Evolutionary conservation across 2,113 vertebrate genomes (phyloP).

Genomic region (Rhea pennata): DNA sequence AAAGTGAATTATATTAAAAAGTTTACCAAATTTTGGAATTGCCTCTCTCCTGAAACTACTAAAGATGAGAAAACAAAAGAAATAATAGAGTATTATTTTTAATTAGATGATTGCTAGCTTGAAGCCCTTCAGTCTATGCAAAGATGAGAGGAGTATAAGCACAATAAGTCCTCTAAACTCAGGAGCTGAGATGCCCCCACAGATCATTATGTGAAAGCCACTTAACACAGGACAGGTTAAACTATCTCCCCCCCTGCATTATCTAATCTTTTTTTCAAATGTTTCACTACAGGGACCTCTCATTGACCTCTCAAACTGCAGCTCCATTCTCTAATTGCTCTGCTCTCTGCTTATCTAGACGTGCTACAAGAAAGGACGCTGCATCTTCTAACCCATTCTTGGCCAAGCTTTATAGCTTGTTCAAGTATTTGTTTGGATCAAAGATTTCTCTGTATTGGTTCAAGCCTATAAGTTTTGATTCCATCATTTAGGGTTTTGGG

Average conservation of each 20-base stretch:
- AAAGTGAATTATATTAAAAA: not conserved
- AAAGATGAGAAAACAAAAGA: not conserved
- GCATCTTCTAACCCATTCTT: not conserved
- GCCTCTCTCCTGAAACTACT: not conserved
- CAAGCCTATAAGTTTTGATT: not conserved
- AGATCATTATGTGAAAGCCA: constrained; percentile 45
- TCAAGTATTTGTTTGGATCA: not conserved
- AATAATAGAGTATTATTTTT: not conserved
- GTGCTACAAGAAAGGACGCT: not conserved
- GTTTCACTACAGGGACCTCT: constrained; percentile 51
- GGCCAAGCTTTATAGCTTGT: not conserved
- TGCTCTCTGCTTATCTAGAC: not conserved
- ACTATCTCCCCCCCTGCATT: not conserved
- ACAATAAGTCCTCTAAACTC: not conserved
- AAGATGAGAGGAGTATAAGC: constrained; percentile 21
- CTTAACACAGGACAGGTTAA: constrained; percentile 14
- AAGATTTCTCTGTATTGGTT: not conserved
- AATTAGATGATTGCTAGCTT: not conserved
- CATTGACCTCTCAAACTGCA: constrained; percentile 43
- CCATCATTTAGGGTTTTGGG: not conserved
- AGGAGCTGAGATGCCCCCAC: not conserved
- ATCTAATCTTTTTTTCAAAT: constrained; percentile 59
- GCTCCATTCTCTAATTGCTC: not conserved
- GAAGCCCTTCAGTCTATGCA: not conserved
- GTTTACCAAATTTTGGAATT: not conserved